Conservation (phyloP, 2,113 vertebrate species). For the Edolisoma coerulescens region DNA sequence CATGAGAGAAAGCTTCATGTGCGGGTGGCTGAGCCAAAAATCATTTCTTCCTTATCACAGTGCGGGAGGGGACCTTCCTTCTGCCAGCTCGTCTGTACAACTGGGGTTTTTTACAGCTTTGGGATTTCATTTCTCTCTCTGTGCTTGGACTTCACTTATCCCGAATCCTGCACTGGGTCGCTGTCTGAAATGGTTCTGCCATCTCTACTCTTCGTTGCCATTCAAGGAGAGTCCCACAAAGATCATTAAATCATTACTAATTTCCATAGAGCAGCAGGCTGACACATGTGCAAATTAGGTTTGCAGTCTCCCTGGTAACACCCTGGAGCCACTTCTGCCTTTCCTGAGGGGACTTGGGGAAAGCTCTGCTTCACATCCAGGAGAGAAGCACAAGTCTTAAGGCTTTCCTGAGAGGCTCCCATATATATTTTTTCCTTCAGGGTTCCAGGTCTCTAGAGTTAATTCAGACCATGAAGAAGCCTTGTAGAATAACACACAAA, state of each 20-base stretch:
- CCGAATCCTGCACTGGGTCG: neutral
- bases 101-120: neutral
- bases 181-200: neutral
- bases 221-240: neutral
- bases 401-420: neutral
- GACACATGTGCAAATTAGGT: neutral
- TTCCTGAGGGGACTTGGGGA: neutral
- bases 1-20: neutral
- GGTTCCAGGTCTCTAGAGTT: neutral
- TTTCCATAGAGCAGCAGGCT: neutral
- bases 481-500: neutral
- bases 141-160: neutral
- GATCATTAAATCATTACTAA: neutral
- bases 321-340: neutral
- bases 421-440: neutral
- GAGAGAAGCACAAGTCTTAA: neutral
- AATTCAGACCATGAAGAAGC: neutral
- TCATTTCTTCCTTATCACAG: neutral
- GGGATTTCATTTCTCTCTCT: neutral
- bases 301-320: conserved; percentile 1
- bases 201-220: neutral
- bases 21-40: neutral
- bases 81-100: neutral
- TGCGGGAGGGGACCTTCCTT: neutral
- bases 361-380: neutral